Base-by-base conservation (phyloP, 1,140 invertebrate genomes). In the Conus ventricosus region DNA sequence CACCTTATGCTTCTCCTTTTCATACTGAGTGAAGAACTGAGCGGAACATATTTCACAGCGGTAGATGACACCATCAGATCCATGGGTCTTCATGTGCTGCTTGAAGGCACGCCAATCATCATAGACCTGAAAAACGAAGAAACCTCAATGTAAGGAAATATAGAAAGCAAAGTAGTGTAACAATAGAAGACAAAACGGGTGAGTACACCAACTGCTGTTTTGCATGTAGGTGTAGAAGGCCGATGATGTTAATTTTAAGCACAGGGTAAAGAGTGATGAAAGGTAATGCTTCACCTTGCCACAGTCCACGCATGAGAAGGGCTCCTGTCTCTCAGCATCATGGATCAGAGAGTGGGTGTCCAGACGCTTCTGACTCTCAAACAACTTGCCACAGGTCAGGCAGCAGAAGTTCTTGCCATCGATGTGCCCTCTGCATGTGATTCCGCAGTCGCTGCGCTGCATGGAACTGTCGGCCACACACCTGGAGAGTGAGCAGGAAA, bases 71-170 rank as follows among this genome's bases (percentile, higher is more conserved):
- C 89, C 89, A 27, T 90, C 89, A 27, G 89, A 86, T 6, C 89
- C 89, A 71, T 90, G 89, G 15, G 89, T 90, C 78, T 90, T 90
- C 89, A 90, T 90, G 53, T 90, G 89, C 85, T 90, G 89, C 60
- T 90, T 90, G 81, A 90, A 90, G 7, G 89, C 89, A 60, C 86
- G 86, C 89, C 89, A 90, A 51, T 90, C 88, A 20, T 85, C 82
- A 63, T 90, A 90, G 71, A 88, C 78, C n/a, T 86, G 87, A 39
- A 71, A 60, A 4, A 60, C 57, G 0, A 60, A 60, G 57, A 60
- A 60, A 60, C 57, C 15, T 60, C 15, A 60, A 8, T 60, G 8
- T 15, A 60, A 8, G 8, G 15, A 60, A 8, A 60, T 15, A 60
- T 60, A 60, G n/a, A n/a, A 60, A 15, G 57, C 39, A 39, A 39